A percentile compares a stretch with the other conserved stretches of the same genome.
Evolutionary conservation across 2,888 invertebrate genomes (phyloP).

Genomic region (Machimus rusticus): DNA sequence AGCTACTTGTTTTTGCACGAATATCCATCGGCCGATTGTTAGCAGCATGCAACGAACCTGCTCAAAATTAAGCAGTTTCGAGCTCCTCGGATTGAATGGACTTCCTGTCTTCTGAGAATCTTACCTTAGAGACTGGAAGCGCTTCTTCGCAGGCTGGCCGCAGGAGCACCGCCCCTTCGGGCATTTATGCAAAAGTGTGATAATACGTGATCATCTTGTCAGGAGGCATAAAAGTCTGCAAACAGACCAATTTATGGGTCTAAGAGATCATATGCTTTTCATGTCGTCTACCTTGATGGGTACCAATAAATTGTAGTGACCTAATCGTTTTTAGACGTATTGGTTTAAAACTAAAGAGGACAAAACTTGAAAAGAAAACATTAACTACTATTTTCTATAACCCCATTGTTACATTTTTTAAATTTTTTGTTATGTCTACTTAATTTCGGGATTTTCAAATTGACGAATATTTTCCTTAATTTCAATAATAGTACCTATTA

Average conservation of each 20-base stretch:
- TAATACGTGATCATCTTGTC: conserved; percentile 23
- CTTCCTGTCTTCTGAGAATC: background rate
- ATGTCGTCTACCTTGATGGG: background rate
- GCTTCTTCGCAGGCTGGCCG: background rate
- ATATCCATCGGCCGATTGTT: conserved; percentile 14
- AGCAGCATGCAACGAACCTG: background rate
- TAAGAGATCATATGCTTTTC: background rate
- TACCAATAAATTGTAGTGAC: background rate
- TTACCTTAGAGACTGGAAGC: background rate
- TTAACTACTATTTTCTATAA: too few relatives aligned
- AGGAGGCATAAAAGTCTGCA: background rate
- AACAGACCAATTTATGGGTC: background rate
- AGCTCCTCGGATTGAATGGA: background rate
- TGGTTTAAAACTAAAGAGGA: background rate
- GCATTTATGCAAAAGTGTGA: background rate
- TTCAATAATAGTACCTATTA: too few relatives aligned
- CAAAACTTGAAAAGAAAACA: too few relatives aligned
- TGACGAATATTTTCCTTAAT: too few relatives aligned
- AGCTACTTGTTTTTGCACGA: conserved; percentile 33
- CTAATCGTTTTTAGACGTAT: background rate
- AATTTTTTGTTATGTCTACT: too few relatives aligned
- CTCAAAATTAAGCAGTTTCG: background rate
- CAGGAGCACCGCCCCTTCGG: background rate
- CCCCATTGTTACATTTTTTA: too few relatives aligned
- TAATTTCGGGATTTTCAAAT: too few relatives aligned